Base-by-base conservation (phyloP, 2,888 invertebrate genomes). In the Phrixothrix hirtus region DNA sequence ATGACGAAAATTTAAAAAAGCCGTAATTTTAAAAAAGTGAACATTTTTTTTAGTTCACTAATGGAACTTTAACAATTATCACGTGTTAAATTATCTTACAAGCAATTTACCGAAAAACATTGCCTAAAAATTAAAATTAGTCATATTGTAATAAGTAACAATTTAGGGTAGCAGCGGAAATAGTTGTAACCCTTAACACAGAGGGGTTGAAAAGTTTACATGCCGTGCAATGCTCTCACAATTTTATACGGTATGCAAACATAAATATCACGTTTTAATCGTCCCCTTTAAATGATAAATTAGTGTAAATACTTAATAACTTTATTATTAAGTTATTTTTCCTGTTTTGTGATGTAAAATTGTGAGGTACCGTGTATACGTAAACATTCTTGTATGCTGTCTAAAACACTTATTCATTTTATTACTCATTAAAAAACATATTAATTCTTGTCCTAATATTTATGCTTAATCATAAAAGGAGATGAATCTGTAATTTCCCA, bases 241-340 rank as follows among this genome's bases (percentile, higher is more conserved):
- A 31, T 49, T 60, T 51, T 58, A 56, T 64, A 64, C 62, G 59
- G 61, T 61, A 63, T 63, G 62, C 57, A 62, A 59, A 55, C 58
- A 57, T 49, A 52, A 52, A 41, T 45, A 42, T 37, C 37, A 37
- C 25, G 31, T 43, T 49, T 27, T 37, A 35, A 43, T 52, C 41
- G 27, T 21, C 46, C 46, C 43, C 42, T 42, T 46, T 21, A 25
- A 12, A 46, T 13, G 16, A 11, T 32, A 47, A 45, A 46, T 52
- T 47, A 51, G 25, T 30, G 25, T 60, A 59, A 59, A 59, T 55
- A 47, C 53, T 54, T 60, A 52, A 59, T 57, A 54, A 59, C 43
- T 31, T 49, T 41, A 52, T 57, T 58, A 57, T 42, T 42, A 44
- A 44, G 54, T 44, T 44, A 44, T 17, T 12, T 17, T 12, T 21